Base-by-base conservation (phyloP, 2,888 invertebrate species). In the Copidosoma aretas region DNA sequence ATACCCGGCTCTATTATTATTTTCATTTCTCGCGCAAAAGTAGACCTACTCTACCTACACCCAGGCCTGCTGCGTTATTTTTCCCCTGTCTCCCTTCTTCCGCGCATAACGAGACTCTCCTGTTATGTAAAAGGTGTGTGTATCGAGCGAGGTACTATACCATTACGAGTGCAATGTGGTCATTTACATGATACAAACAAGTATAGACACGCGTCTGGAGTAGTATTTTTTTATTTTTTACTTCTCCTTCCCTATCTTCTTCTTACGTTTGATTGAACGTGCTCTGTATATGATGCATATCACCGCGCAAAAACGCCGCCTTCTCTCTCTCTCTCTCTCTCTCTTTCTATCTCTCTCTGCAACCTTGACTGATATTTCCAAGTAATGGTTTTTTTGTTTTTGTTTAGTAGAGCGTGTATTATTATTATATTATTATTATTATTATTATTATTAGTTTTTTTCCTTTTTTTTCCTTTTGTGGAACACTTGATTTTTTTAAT, bases 381-480 rank as follows among this genome's bases (percentile, higher is more conserved):
- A 56, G 21, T 60, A 32, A 32, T 32, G 32, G 32, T 32, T 58
- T 60, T 21, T 62, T 59, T 65, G 25, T 59, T 32, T 62, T 41
- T 32, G 32, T 32, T 3, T 32, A 69, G 71, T 80, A 80, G 79
- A 79, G 75, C 77, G 79, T 79, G 80, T 73, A 68, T 71, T 74
- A 65, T 72, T 66, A 68, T 71, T 57, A 59, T 73, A 43, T 73
- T 54, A 22, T n/a, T 65, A 51, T 61, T 14, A 32, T 39, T n/a
- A n/a, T n/a, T n/a, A n/a, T n/a, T n/a, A 19, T 32, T 32, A 17
- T 57, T 57, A 12, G 39, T 65, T 56, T 71, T 14, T 58, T 64
- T 73, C 24, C 65, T 65, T 66, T 66, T 60, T 60, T 63, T 60
- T 65, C 56, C 57, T 67, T 64, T 43, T 51, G 19, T 32, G 32